These are phyloP conservation scores for Procambarus virginalis DNA, from an alignment of 1,140 invertebrate species.

Conservation along the genomic window DNA sequence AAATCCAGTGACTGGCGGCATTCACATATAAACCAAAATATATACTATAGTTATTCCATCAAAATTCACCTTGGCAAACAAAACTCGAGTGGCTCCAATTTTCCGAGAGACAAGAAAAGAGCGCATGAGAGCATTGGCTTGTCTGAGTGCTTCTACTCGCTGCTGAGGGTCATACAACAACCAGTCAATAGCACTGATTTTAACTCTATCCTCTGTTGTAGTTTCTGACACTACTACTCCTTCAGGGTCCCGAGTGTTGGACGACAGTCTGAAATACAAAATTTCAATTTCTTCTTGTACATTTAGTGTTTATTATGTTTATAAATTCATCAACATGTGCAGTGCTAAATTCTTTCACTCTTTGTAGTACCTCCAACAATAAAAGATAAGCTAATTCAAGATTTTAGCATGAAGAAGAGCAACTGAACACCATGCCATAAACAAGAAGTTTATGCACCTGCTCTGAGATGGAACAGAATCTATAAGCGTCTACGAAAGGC, in stretches of 20 bases:
- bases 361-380: too few species aligned
- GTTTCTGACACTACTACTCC: constrained; percentile 61
- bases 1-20: neutral
- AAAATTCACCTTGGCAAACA: constrained; percentile 79
- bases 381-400: too few species aligned
- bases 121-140: constrained; percentile 92
- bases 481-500: too few species aligned
- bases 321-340: too few species aligned
- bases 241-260: constrained; percentile 46
- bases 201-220: constrained; percentile 58
- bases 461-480: too few species aligned
- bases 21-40: neutral
- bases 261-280: constrained; percentile 24
- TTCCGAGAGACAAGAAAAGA: constrained; percentile 83
- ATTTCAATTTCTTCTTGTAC: neutral
- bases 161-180: constrained; percentile 86
- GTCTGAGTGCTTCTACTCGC: constrained; percentile 85
- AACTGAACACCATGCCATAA: too few species aligned
- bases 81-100: constrained; percentile 81
- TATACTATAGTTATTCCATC: neutral
- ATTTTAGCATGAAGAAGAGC: too few species aligned
- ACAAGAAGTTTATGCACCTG: too few species aligned
- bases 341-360: too few species aligned
- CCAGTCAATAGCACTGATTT: constrained; percentile 89
- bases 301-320: too few species aligned